Evolutionary conservation across 2,888 invertebrate species (phyloP), one percentile per base, ranked within the genome.

Genomic region (Marasmarcha lunaedactyla): DNA sequence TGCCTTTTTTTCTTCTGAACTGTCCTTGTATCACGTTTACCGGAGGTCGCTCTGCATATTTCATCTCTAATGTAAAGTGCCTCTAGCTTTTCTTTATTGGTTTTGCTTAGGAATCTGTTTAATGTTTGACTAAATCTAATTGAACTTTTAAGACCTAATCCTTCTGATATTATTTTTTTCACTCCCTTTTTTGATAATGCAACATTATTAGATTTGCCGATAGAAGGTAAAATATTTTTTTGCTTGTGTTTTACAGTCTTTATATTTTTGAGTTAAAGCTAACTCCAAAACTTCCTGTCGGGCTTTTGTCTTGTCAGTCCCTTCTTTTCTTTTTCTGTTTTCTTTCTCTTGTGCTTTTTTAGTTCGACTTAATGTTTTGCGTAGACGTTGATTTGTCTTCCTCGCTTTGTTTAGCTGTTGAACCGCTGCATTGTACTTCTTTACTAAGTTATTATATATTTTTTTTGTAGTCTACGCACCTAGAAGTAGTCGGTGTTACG

Each of bases 181-280:
- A 14, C 11, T 34, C 37, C 6, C 15, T 33, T 9, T 40, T 37
- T 2, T 34, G 26, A 13, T 26, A n/a, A n/a, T n/a, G n/a, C 14
- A 20, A 15, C 14, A 14, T 33, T n/a, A 13, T 37, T 34, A 25
- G 20, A 20, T 7, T 5, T 20, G 3, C 20, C 20, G 7, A 20
- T 20, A 3, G 20, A 20, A 20, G 4, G 20, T 7, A 37, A 33
- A 26, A n/a, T 14, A 14, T 41, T 13, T 33, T 33, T 38, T 38
- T 15, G 15, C 1, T 13, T 11, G 7, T 15, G 36, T 39, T 9
- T 36, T 36, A 6, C 20, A 20, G 36, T 15, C 15, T 6, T n/a
- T 20, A 15, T 36, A 36, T 20, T 10, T 12, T 15, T 36, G 15
- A 1, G 15, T 12, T 12, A 36, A 36, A 7, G 36, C 15, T n/a